A percentile compares a stretch with the other conserved stretches of the same genome.
Conservation (phyloP, 2,888 invertebrate species). For the Sabatieria punctata region DNA sequence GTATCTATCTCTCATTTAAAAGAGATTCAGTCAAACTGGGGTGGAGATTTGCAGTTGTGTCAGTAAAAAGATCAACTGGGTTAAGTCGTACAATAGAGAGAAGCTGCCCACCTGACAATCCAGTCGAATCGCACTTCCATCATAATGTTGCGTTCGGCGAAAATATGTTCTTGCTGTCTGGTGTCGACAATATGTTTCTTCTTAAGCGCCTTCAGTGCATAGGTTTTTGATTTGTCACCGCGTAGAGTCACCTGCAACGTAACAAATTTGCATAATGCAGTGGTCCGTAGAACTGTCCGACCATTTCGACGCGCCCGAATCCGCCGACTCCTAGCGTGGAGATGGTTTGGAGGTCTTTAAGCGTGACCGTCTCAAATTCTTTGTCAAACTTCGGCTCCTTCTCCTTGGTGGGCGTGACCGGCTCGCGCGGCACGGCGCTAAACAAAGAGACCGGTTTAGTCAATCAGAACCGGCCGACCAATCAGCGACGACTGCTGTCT, state of each 20-base stretch:
- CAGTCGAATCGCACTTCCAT: slow-evolving; percentile 55
- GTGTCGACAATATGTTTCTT: slow-evolving; percentile 73
- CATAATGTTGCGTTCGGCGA: slow-evolving; percentile 67
- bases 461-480: too few species aligned
- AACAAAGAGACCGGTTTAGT: too few species aligned
- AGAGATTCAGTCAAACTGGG: too few species aligned
- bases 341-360: slow-evolving; percentile 59
- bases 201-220: slow-evolving; percentile 70
- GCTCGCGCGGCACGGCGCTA: too few species aligned
- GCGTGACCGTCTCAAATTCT: slow-evolving; percentile 47
- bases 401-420: too few species aligned
- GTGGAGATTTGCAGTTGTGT: too few species aligned
- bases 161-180: slow-evolving; percentile 70
- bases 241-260: slow-evolving; percentile 33
- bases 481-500: too few species aligned
- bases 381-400: slow-evolving; percentile 23
- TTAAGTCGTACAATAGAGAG: too few species aligned
- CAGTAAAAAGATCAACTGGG: too few species aligned
- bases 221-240: slow-evolving; percentile 42
- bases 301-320: slow-evolving; percentile 59
- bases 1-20: too few species aligned
- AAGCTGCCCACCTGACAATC: slow-evolving; percentile 62
- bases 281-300: slow-evolving; percentile 7
- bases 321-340: slow-evolving; percentile 81
- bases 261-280: slow-evolving; percentile 1